Evolutionary conservation across 53 echinoderm and acorn worm species (phyloP), one percentile per base, ranked within the genome.

Genomic region (Apostichopus leukothele): DNA sequence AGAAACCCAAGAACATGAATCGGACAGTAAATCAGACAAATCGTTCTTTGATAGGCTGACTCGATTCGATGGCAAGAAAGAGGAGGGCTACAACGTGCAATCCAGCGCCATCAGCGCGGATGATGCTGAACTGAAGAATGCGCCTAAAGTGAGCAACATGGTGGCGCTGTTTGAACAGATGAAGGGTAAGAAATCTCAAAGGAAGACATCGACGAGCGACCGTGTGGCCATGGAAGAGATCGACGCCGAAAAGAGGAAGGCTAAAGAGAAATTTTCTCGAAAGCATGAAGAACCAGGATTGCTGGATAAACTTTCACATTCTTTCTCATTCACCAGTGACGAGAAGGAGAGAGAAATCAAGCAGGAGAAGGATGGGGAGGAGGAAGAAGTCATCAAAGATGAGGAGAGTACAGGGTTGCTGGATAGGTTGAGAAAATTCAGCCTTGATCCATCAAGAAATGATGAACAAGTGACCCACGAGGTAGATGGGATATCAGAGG

Each of bases 91-190:
- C 66, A 59, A 85, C 14, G 85, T 85, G 50, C 66, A 67, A 60
- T 67, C 85, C 9, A 67, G 85, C 66, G 27, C 85, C 50, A 67
- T 60, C 50, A 25, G 25, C 25, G 25, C 85, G 9, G 85, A 85
- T 16, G 85, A 85, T 3, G 67, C 85, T 11, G 85, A 85, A 67
- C 50, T 85, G 51, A 85, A 67, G 39, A 51, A 85, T 50, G 85
- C 85, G 1, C 85, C 85, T 25, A 85, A 85, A 67, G 85, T 85
- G 18, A 85, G 85, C 66, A 85, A 85, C 50, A 85, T 85, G 85
- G 50, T 85, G 61, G 67, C 66, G 18, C 26, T 85, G 4, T 85
- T 85, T 7, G 85, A 85, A 50, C 26, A 67, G 66, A 85, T 85
- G 85, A 85, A 63, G 51, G 50, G 61, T 4, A 67, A 67, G 16